Percentiles rank a stretch among this genome's conserved stretches.
Evolutionary conservation across 1,140 invertebrate species (phyloP).

Genomic region (Solenopsis invicta): DNA sequence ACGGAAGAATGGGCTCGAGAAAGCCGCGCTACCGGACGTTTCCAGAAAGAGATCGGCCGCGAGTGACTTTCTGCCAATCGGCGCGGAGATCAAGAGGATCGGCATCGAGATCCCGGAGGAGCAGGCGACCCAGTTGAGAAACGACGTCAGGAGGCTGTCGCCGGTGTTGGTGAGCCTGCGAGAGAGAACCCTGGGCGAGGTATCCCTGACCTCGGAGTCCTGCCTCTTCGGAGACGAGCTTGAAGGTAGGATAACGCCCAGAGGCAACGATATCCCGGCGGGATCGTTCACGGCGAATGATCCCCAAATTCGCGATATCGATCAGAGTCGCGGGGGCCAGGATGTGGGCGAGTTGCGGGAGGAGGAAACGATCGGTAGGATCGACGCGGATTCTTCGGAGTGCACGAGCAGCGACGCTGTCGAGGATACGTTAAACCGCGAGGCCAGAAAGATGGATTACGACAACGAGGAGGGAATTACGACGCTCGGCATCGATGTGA

Average conservation of each 20-base stretch:
- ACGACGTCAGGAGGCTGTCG: slow-evolving; percentile 83
- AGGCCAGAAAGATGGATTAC: slow-evolving; percentile 12
- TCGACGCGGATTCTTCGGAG: not conserved
- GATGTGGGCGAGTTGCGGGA: not conserved
- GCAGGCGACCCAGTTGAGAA: slow-evolving; percentile 81
- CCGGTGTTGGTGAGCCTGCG: slow-evolving; percentile 83
- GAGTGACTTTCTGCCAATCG: slow-evolving; percentile 81
- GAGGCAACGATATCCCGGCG: not conserved
- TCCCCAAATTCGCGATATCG: not conserved
- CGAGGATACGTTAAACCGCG: not conserved
- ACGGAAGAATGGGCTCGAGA: not conserved
- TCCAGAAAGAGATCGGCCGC: slow-evolving; percentile 74
- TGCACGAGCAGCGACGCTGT: not conserved
- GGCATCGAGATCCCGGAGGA: slow-evolving; percentile 84
- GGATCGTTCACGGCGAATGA: not conserved
- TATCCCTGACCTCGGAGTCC: slow-evolving; percentile 82
- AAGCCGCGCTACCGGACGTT: not conserved
- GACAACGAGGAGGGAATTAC: not conserved
- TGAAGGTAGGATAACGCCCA: not conserved
- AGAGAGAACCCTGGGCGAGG: slow-evolving; percentile 84
- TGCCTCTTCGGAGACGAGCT: slow-evolving; percentile 61
- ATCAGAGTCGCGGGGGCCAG: too few relatives aligned
- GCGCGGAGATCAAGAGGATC: slow-evolving; percentile 81
- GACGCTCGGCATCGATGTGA: slow-evolving; percentile 16
- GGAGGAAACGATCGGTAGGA: not conserved